Conservation (phyloP, 2,113 vertebrate species). For the Anhinga rufa region DNA sequence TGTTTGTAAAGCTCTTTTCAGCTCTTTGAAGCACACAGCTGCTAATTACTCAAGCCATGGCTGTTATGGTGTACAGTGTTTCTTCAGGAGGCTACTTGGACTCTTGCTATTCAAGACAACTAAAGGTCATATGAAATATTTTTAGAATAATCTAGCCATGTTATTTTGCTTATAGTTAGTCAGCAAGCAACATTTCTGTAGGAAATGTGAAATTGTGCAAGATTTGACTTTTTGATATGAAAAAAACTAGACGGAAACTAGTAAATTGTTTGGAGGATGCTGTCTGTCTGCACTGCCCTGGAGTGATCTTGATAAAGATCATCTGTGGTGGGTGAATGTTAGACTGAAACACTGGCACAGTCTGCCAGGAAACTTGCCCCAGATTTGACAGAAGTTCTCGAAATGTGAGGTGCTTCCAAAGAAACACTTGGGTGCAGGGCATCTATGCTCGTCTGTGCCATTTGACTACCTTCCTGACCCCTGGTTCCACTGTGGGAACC, state of each 20-base stretch:
- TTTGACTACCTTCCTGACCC: neutral
- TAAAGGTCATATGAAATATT: neutral
- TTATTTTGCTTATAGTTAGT: neutral
- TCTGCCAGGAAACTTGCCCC: neutral
- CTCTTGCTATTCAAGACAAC: neutral
- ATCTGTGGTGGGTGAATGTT: neutral
- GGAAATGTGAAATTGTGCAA: neutral
- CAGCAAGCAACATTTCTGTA: neutral
- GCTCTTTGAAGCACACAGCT: neutral
- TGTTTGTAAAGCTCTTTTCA: neutral
- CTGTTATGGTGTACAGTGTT: neutral
- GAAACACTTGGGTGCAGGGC: neutral
- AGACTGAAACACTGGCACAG: neutral
- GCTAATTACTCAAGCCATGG: neutral
- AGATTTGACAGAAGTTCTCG: neutral
- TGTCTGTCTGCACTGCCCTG: neutral
- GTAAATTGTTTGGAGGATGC: neutral
- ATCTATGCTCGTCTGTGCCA: no score
- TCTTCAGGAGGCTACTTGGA: neutral
- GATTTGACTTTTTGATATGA: slow-evolving; percentile 9
- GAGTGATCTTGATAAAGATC: neutral
- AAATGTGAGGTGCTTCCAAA: neutral
- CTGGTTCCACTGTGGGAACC: neutral
- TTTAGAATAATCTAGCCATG: neutral
- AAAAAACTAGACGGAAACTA: neutral